Evolutionary conservation across 1,140 invertebrate genomes (phyloP), one percentile per base, ranked within the genome.

Genomic region (Caerostris darwini): DNA sequence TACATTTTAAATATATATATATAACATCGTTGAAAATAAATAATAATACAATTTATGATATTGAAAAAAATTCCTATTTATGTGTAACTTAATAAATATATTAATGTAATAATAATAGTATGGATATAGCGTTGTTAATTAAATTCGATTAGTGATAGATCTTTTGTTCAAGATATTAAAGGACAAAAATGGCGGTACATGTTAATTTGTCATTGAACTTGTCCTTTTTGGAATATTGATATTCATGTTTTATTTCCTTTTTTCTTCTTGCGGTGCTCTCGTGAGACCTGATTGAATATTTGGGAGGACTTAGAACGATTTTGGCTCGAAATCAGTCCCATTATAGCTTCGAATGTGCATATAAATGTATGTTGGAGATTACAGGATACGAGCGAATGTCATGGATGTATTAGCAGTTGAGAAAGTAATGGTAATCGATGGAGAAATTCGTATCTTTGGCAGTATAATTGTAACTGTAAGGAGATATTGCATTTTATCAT

Each of bases 261-360:
- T 61, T 91, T 91, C 61, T 82, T 34, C 50, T 50, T n/a, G 10
- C 58, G 3, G 6, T 67, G 86, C 58, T 77, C 67, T 12, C 71
- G 71, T 71, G 67, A 58, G 67, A 71, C 17, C 67, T 90, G 88
- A 90, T 90, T 90, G 88, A 90, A 90, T 90, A 71, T 90, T 90
- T 90, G 88, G 50, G 88, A 77, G 54, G n/a, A 57, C 54, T 77
- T 77, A 58, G 56, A 90, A 58, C 67, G 61, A 90, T 90, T 90
- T 90, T 90, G 67, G 67, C 67, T 58, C 71, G 56, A 77, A 90
- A 71, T 77, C 67, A 67, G 67, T 90, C 19, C 67, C 19, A 58
- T 77, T 90, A 71, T 77, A 77, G 88, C 34, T 59, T 88, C 64
- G 56, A 57, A 64, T 64, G 86, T 88, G 86, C 58, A 88, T 88